Percentiles rank a stretch among this genome's conserved stretches.
These are phyloP conservation scores for Lonchura striata DNA, from an alignment of 2,113 vertebrate genomes.

Conservation along the genomic window DNA sequence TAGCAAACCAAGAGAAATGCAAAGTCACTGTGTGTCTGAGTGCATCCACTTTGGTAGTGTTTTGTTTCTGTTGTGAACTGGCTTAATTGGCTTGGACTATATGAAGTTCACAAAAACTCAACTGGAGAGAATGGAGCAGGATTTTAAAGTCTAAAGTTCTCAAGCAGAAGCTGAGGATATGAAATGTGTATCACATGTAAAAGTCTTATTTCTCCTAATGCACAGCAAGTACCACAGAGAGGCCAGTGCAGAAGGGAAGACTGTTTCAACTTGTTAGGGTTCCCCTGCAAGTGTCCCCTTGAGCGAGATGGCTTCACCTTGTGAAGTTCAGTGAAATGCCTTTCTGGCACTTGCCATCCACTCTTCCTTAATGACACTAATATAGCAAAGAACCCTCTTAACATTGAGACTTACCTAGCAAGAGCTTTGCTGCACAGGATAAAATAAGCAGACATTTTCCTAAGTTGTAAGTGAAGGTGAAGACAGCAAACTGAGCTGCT, in stretches of 20 bases:
- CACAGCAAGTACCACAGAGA: not conserved
- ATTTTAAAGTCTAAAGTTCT: not conserved
- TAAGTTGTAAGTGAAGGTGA: not conserved
- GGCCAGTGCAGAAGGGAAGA: not conserved
- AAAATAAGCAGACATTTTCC: not conserved
- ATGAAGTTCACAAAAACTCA: not conserved
- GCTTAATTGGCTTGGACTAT: not conserved
- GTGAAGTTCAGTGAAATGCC: not conserved
- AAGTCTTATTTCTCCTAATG: not conserved
- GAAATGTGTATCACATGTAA: not conserved
- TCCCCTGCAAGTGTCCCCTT: not conserved
- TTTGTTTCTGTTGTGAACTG: not conserved
- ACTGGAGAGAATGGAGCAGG: not conserved
- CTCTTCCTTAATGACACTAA: not conserved
- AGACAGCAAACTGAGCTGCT: not conserved
- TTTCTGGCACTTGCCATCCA: not conserved
- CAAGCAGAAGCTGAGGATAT: constrained; percentile 59
- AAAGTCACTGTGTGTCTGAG: not conserved
- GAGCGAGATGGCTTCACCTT: not conserved
- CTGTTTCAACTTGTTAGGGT: not conserved
- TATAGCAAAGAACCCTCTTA: not conserved
- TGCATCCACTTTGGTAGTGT: not conserved
- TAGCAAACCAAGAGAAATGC: not conserved
- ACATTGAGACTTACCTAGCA: not conserved
- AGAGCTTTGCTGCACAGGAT: not conserved